Evolutionary conservation across 2,888 invertebrate species (phyloP), one percentile per base, ranked within the genome.

Genomic region (Epirrhoe tristata): DNA sequence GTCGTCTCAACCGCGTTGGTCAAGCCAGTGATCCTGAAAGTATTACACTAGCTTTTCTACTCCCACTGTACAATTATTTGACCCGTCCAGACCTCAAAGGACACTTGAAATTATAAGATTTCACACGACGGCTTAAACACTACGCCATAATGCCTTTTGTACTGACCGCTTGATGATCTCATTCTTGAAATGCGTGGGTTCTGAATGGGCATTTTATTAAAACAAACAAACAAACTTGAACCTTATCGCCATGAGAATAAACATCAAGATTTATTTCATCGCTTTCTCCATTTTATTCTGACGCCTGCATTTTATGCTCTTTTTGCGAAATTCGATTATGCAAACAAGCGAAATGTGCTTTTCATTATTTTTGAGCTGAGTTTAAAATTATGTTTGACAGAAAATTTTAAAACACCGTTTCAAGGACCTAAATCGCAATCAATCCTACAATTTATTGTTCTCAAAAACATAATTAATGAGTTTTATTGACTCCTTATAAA

Each of bases 81-180:
- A 71, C 70, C 69, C 62, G 59, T 65, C 61, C 61, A 50, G 46
- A 58, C 68, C 64, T 36, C 39, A 63, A 58, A 58, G 59, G 64
- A 55, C 65, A 56, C 65, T 70, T 67, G 69, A 73, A 74, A 70
- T 77, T 76, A 77, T 71, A 74, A 74, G 76, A 74, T 76, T 77
- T 77, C 76, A 71, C 77, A 75, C 74, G 72, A 75, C 66, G 54
- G 66, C 70, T 74, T 74, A 76, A 74, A 76, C 73, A 72, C 67
- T 67, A 70, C 58, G 43, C 65, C 65, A 50, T 71, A 73, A 74
- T 73, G 66, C 71, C 74, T 71, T 76, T 74, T 73, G 75, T 73
- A 71, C 72, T 72, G 73, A 71, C 74, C 73, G 71, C 75, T 58
- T 66, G 73, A 74, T 74, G 76, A 75, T 74, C 74, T 76, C 76